Evolutionary conservation across 2,888 invertebrate genomes (phyloP), one percentile per base, ranked within the genome.

Genomic region (Congeria kusceri): DNA sequence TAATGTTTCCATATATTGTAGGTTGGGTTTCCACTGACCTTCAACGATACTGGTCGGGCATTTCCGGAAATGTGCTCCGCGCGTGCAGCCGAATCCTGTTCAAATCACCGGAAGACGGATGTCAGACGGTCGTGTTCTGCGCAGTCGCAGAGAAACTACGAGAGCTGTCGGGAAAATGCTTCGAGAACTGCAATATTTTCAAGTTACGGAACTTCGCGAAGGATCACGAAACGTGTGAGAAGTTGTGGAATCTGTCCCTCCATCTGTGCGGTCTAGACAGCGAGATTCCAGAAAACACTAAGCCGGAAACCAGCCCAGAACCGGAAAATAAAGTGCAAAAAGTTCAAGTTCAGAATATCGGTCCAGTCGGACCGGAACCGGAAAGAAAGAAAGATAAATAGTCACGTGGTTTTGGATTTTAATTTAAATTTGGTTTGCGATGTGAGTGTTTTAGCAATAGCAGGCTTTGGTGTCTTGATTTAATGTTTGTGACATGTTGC

Each of bases 51-150:
- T 91, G 87, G 86, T 89, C 91, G 0, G 91, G 92, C 9, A 27
- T 90, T 47, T 64, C 73, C 18, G 92, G 92, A 47, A 86, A 89
- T 44, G 15, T 90, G 11, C 67, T 91, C 32, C 85, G 91, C 11
- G 83, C 84, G 29, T 79, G 83, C 46, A 77, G 88, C 0, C 84
- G 87, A 46, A 71, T 92, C 25, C 80, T 92, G 67, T 92, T 91
- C 83, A 91, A 91, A 67, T 82, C 87, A 3, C 89, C 92, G 0
- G 91, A 90, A 56, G 89, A 90, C 25, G 92, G 91, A 7, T 88
- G 90, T 32, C 92, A 92, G 76, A 89, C 90, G 13, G 84, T 91
- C 44, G 87, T 92, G 5, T 88, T 89, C 80, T 90, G 90, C 65
- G 90, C 90, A 15, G 89, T 90, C 2, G 88, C 84, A 7, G 90